These are phyloP conservation scores for Colostygia pectinataria DNA, from an alignment of 2,888 invertebrate genomes.

Conservation along the genomic window DNA sequence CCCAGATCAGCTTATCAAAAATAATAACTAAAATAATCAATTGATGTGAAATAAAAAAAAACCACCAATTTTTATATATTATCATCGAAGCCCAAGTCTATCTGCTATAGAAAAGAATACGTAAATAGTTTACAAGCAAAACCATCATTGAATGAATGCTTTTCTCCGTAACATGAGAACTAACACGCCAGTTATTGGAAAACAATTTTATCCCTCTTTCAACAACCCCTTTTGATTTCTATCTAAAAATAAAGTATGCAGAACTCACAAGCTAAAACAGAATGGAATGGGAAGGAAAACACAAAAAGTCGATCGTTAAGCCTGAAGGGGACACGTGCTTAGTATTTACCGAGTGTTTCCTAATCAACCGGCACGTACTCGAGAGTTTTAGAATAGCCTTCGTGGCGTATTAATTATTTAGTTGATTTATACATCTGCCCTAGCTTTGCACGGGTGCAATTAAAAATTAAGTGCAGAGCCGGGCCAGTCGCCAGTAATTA, in stretches of 20 bases:
- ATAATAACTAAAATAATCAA: too few species aligned
- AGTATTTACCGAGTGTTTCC: background rate
- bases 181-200: slow-evolving; percentile 21
- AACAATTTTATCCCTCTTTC: slow-evolving; percentile 24
- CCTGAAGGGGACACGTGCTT: background rate
- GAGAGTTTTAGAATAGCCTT: too few species aligned
- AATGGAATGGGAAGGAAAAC: slow-evolving; percentile 8
- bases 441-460: too few species aligned
- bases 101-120: slow-evolving; percentile 7
- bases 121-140: background rate
- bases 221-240: slow-evolving; percentile 18
- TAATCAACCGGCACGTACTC: background rate
- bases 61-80: too few species aligned
- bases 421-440: too few species aligned
- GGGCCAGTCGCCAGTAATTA: too few species aligned
- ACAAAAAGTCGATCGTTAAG: slow-evolving; percentile 3
- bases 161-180: slow-evolving; percentile 15
- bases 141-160: background rate
- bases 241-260: slow-evolving; percentile 16
- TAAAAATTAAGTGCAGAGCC: too few species aligned
- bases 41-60: too few species aligned
- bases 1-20: too few species aligned
- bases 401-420: too few species aligned
- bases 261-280: slow-evolving; percentile 2
- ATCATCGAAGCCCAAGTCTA: background rate